Percentiles rank a stretch among this genome's conserved stretches.
Conservation (phyloP, 2,797 vertebrate genomes). For the Hozukius guyotensis region DNA sequence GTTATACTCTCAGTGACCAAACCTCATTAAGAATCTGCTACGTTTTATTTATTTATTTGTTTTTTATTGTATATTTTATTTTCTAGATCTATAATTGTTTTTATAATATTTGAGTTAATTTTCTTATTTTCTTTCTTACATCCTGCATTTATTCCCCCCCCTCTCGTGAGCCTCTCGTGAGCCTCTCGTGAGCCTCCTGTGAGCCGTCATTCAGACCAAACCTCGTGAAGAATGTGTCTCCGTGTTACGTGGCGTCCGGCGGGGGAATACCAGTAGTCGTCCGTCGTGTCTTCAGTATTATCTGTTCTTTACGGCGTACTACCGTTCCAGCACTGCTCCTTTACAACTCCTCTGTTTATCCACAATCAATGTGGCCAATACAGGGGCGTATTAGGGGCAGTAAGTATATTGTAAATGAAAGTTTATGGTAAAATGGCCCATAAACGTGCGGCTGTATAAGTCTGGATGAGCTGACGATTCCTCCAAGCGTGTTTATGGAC, state of each 20-base stretch:
- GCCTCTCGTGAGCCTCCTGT: accelerated
- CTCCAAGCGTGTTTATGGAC: constrained; percentile 55
- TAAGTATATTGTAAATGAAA: constrained; percentile 83
- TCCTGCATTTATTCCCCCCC: too few relatives aligned
- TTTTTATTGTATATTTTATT: too few relatives aligned
- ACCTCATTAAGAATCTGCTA: too few relatives aligned
- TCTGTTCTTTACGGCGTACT: constrained; percentile 73
- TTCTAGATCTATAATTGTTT: background rate
- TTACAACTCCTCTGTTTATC: constrained; percentile 83
- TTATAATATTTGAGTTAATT: background rate
- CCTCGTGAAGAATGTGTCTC: accelerated
- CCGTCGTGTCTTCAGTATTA: constrained; percentile 54
- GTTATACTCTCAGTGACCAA: too few relatives aligned
- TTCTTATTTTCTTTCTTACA: background rate
- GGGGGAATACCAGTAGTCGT: constrained; percentile 70
- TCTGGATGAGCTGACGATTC: constrained; percentile 31
- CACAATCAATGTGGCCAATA: constrained; percentile 79
- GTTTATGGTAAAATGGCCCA: constrained; percentile 86
- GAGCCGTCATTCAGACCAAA: background rate
- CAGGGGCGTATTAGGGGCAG: constrained; percentile 79
- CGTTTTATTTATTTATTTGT: too few relatives aligned
- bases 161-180: too few relatives aligned
- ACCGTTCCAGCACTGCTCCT: constrained; percentile 69
- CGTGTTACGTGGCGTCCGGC: background rate
- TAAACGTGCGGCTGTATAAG: constrained; percentile 79